phyloP scores from a whole-genome alignment of 2,888 invertebrate genomes.

The Eupeodes luniger region DNA sequence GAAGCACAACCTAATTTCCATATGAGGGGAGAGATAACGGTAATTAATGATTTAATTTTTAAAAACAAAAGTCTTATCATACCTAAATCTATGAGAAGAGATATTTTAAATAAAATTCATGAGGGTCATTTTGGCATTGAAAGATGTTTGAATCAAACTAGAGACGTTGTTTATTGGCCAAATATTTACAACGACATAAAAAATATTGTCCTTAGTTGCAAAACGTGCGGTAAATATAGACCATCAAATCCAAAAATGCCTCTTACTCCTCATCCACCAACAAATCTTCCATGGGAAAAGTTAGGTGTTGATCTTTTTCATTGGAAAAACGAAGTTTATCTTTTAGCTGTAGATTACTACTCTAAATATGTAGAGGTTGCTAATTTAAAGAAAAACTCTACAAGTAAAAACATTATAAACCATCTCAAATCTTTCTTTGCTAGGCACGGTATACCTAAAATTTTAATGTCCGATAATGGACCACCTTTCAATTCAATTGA shows the following conservation, averaged over 20 bases:
- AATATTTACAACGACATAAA: constrained; percentile 23
- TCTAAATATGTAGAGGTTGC: constrained; percentile 36
- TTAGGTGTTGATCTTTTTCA: constrained; percentile 32
- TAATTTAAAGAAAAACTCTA: constrained; percentile 16
- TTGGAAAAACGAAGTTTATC: constrained; percentile 14
- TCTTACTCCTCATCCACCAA: constrained; percentile 21
- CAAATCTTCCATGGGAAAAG: constrained; percentile 24
- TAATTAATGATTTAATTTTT: constrained; percentile 10
- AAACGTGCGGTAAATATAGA: constrained; percentile 27
- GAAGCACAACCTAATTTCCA: constrained; percentile 7
- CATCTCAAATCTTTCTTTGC: constrained; percentile 48
- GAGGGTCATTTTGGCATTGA: constrained; percentile 64
- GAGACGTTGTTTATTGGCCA: constrained; percentile 46
- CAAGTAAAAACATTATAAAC: constrained; percentile 39
- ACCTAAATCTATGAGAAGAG: constrained; percentile 26
- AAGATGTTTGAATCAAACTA: constrained; percentile 37
- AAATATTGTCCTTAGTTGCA: constrained; percentile 19
- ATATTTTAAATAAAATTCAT: constrained; percentile 56
- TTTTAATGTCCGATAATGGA: constrained; percentile 35
- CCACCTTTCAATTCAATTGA: constrained; percentile 18
- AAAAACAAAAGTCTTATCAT: constrained; percentile 22
- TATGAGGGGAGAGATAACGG: constrained; percentile 23
- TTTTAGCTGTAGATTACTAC: constrained; percentile 37
- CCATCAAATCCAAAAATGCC: constrained; percentile 32
- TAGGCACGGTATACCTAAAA: constrained; percentile 20